Percentiles rank a stretch among this genome's conserved stretches.
These are phyloP conservation scores for Colletes collaris DNA, from an alignment of 2,888 invertebrate species.

Conservation along the genomic window DNA sequence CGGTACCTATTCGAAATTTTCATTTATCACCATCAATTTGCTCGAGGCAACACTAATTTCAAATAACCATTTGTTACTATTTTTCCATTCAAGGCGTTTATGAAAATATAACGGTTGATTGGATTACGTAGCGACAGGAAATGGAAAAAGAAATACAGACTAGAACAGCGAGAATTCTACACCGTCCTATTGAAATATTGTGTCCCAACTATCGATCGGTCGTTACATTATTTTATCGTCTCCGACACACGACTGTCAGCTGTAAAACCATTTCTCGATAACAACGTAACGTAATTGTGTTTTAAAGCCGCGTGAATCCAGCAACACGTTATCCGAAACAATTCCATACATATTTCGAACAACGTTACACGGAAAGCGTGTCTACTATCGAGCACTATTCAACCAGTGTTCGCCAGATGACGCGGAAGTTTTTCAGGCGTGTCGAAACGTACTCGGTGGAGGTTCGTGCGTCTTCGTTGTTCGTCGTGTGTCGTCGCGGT, in stretches of 20 bases:
- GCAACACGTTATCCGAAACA: neutral
- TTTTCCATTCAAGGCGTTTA: too few relatives aligned
- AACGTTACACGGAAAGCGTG: neutral
- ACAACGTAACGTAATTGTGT: neutral
- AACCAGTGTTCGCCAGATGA: conserved; percentile 33
- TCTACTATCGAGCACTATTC: conserved; percentile 32
- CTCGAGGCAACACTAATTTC: neutral
- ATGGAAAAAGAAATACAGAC: neutral
- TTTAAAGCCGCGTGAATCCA: neutral
- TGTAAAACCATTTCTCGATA: neutral
- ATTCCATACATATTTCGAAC: neutral
- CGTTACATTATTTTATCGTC: neutral
- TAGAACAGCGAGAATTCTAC: neutral
- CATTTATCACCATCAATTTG: conserved; percentile 19
- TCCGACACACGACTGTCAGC: too few relatives aligned
- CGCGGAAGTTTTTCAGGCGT: conserved; percentile 52
- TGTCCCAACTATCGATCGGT: conserved; percentile 2
- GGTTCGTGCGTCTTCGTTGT: conserved; percentile 37
- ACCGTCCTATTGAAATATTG: neutral
- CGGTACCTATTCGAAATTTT: too few relatives aligned
- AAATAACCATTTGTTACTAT: too few relatives aligned
- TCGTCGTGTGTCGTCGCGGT: conserved; percentile 37
- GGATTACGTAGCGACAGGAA: neutral
- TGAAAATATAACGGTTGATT: too few relatives aligned
- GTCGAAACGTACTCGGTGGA: conserved; percentile 54